phyloP scores from a whole-genome alignment of 2,797 vertebrate species.

The Rhinogobio ventralis region DNA sequence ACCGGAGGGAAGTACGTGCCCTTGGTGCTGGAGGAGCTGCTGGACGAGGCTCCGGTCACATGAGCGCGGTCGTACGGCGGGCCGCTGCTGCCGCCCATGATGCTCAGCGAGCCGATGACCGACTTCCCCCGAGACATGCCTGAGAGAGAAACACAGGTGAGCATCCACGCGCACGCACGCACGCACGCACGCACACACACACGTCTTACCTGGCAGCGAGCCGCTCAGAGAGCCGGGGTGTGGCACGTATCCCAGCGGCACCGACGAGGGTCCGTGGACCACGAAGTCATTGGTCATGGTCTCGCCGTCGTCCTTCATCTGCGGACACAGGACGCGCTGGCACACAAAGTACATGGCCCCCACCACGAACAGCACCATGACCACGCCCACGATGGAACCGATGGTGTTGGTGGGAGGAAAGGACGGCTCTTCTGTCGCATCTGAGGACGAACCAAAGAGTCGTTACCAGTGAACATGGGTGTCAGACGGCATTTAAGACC shows the following conservation, averaged over 20 bases:
- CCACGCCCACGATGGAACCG: slow-evolving; percentile 92
- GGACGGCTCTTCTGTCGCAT: slow-evolving; percentile 91
- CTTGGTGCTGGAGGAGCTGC: slow-evolving; percentile 97
- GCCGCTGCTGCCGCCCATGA: slow-evolving; percentile 96
- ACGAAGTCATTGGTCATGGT: slow-evolving; percentile 95
- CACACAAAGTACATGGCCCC: slow-evolving; percentile 95
- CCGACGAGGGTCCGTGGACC: slow-evolving; percentile 89
- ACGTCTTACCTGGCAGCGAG: slow-evolving; percentile 87
- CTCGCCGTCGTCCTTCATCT: slow-evolving; percentile 95
- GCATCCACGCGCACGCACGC: background rate
- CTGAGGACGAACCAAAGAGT: slow-evolving; percentile 67
- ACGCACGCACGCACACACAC: background rate
- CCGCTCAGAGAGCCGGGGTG: slow-evolving; percentile 92
- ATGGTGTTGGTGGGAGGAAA: slow-evolving; percentile 91
- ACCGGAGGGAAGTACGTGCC: slow-evolving; percentile 96
- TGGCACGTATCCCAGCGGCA: slow-evolving; percentile 93
- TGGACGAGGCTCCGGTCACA: slow-evolving; percentile 96
- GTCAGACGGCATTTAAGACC: no score
- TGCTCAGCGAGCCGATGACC: slow-evolving; percentile 95
- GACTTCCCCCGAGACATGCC: slow-evolving; percentile 97
- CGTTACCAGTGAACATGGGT: background rate
- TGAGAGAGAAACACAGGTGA: slow-evolving; percentile 58
- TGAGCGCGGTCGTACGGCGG: slow-evolving; percentile 96
- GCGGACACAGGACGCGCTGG: slow-evolving; percentile 93
- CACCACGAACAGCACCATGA: slow-evolving; percentile 92